Percentiles rank a stretch among this genome's conserved stretches.
phyloP scores from a whole-genome alignment of 2,113 vertebrate genomes.

The Dasyprocta punctata region DNA sequence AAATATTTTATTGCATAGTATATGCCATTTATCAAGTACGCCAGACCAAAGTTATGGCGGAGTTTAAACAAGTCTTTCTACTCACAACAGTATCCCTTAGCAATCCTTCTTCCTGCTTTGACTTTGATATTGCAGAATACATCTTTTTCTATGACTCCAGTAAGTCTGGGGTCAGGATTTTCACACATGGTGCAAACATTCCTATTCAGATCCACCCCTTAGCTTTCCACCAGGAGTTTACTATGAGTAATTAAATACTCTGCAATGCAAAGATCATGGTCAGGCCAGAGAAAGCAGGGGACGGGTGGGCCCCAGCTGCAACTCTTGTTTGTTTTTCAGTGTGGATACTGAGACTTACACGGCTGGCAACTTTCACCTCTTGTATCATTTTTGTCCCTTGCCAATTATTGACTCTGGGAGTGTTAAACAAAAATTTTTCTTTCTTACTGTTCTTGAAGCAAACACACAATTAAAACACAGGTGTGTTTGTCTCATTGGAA shows the following conservation, averaged over 20 bases:
- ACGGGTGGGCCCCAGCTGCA: neutral
- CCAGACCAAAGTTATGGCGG: neutral
- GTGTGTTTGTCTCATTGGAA: slow-evolving; percentile 69
- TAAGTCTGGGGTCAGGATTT: slow-evolving; percentile 53
- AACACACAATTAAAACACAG: slow-evolving; percentile 74
- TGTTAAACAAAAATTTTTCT: slow-evolving; percentile 76
- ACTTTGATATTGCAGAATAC: neutral
- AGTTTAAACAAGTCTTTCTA: neutral
- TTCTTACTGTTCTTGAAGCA: slow-evolving; percentile 67
- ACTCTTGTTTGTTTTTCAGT: slow-evolving; percentile 65
- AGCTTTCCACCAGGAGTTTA: slow-evolving; percentile 21
- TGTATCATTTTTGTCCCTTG: slow-evolving; percentile 71
- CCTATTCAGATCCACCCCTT: slow-evolving; percentile 41
- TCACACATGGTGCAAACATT: slow-evolving; percentile 40
- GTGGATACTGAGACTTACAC: slow-evolving; percentile 64
- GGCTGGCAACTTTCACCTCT: slow-evolving; percentile 74
- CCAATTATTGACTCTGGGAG: slow-evolving; percentile 73
- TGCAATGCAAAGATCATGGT: neutral
- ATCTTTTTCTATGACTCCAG: neutral
- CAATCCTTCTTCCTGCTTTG: neutral
- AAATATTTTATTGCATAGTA: neutral
- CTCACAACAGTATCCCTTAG: neutral
- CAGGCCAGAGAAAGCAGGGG: neutral
- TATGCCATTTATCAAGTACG: neutral
- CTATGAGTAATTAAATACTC: slow-evolving; percentile 24